Evolutionary conservation across 2,113 vertebrate genomes (phyloP).

Genomic region (Balaenoptera acutorostrata): DNA sequence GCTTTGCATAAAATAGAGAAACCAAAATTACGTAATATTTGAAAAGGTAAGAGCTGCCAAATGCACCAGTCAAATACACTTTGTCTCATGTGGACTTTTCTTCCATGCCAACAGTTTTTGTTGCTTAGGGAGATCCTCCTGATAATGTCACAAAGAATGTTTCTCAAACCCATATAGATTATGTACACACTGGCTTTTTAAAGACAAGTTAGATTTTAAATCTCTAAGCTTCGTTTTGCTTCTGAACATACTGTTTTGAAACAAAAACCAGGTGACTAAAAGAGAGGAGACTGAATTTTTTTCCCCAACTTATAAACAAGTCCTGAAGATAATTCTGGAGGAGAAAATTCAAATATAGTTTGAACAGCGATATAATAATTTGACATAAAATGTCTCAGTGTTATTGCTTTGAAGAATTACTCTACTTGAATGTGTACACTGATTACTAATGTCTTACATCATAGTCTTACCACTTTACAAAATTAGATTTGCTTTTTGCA

Average conservation of each 20-base stretch:
- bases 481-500: slow-evolving; percentile 1
- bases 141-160: slow-evolving; percentile 29
- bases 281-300: not conserved
- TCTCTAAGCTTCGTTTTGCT: slow-evolving; percentile 39
- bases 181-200: slow-evolving; percentile 17
- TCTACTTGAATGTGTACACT: not conserved
- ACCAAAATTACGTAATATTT: not conserved
- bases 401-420: not conserved
- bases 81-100: slow-evolving; percentile 22
- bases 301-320: not conserved
- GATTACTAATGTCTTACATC: not conserved
- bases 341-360: not conserved
- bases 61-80: not conserved
- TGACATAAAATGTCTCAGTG: not conserved
- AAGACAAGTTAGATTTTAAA: slow-evolving; percentile 6
- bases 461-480: not conserved
- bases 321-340: not conserved
- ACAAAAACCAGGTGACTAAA: slow-evolving; percentile 4
- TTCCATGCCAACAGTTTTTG: slow-evolving; percentile 26
- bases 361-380: not conserved
- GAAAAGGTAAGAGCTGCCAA: not conserved
- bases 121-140: slow-evolving; percentile 54
- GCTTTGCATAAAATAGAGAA: slow-evolving; percentile 13
- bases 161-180: slow-evolving; percentile 19
- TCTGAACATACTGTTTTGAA: not conserved